A percentile compares a stretch with the other conserved stretches of the same genome.
These are phyloP conservation scores for Rhinogobius similis DNA, from an alignment of 2,113 vertebrate genomes.

Conservation along the genomic window DNA sequence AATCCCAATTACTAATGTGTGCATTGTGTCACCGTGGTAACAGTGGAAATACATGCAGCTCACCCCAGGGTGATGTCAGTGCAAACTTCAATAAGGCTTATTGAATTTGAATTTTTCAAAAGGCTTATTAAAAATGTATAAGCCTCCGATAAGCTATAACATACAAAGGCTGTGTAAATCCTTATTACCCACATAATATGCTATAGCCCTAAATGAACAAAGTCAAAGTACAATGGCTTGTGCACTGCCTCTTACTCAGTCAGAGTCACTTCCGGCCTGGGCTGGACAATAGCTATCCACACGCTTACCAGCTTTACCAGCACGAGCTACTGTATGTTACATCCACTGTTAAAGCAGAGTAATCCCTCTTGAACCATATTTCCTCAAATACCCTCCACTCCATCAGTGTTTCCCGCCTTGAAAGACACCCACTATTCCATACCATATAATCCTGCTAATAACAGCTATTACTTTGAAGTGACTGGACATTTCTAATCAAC, in stretches of 20 bases:
- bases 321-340: background rate
- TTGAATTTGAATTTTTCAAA: too few species aligned
- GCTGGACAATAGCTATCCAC: background rate
- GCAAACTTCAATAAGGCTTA: too few species aligned
- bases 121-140: too few species aligned
- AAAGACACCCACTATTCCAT: slow-evolving; percentile 6
- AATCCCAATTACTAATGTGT: too few species aligned
- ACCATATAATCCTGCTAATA: slow-evolving; percentile 15
- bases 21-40: too few species aligned
- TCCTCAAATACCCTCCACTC: background rate
- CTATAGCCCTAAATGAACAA: too few species aligned
- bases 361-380: background rate
- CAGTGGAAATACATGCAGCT: too few species aligned
- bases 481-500: slow-evolving; percentile 13
- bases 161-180: background rate
- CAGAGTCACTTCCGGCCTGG: background rate
- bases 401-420: background rate
- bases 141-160: background rate
- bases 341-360: background rate
- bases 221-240: too few species aligned
- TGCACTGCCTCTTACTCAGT: background rate
- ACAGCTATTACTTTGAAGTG: slow-evolving; percentile 23
- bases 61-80: too few species aligned
- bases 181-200: background rate
- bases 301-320: background rate